Percentiles rank a stretch among this genome's conserved stretches.
Evolutionary conservation across 2,797 vertebrate genomes (phyloP).

Genomic region (Knipowitschia caucasica): DNA sequence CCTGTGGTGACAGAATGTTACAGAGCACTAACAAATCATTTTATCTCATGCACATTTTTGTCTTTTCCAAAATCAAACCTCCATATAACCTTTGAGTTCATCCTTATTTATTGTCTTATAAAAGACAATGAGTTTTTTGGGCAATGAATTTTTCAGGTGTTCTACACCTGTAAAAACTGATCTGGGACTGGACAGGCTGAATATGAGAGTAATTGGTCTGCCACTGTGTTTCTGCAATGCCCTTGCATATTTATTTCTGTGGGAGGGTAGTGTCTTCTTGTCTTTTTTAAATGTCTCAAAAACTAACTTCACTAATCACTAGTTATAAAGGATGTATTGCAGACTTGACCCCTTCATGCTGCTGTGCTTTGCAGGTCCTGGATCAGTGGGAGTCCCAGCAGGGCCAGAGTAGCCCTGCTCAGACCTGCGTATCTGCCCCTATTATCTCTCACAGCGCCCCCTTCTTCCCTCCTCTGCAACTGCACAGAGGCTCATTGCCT

Average conservation of each 20-base stretch:
- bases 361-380: conserved; percentile 88
- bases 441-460: conserved; percentile 86
- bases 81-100: background rate
- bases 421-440: conserved; percentile 87
- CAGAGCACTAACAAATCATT: background rate
- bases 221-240: background rate
- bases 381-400: conserved; percentile 92
- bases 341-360: conserved; percentile 56
- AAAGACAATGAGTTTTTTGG: too few relatives aligned
- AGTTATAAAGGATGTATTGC: conserved; percentile 11
- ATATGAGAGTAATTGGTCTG: background rate
- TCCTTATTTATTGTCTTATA: background rate
- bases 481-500: conserved; percentile 90
- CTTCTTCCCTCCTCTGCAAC: conserved; percentile 80
- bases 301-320: conserved; percentile 51
- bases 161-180: background rate
- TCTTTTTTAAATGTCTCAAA: conserved; percentile 7
- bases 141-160: background rate
- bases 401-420: conserved; percentile 85
- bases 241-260: background rate
- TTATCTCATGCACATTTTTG: background rate
- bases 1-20: conserved; percentile 26
- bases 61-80: background rate
- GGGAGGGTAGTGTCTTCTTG: background rate
- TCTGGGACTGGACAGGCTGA: background rate